Percentiles rank a stretch among this genome's conserved stretches.
Evolutionary conservation across 2,113 vertebrate genomes (phyloP).

Genomic region (Paramormyrops kingsleyae): DNA sequence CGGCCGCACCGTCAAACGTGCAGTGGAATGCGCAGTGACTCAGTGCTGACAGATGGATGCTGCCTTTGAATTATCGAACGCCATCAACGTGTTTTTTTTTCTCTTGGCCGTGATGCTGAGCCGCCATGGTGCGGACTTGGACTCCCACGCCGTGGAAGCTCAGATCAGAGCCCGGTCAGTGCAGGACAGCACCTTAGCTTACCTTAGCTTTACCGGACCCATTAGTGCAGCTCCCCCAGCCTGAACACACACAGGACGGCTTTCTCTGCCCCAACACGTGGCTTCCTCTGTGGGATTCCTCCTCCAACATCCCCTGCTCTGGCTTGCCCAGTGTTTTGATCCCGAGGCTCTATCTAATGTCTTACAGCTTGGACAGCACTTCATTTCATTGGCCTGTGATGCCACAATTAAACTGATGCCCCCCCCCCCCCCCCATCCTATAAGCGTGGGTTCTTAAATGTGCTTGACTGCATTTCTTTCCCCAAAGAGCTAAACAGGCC

Average conservation of each 20-base stretch:
- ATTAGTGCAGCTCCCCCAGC: not conserved
- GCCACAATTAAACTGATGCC: not conserved
- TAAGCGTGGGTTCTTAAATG: not conserved
- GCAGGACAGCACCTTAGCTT: not conserved
- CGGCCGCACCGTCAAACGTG: not conserved
- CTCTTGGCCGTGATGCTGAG: not conserved
- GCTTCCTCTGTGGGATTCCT: not conserved
- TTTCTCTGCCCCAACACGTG: not conserved
- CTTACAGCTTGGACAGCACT: not conserved
- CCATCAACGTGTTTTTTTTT: not conserved
- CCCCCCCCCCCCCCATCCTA: not conserved
- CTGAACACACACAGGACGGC: not conserved
- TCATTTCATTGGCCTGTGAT: not conserved
- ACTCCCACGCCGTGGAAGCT: not conserved
- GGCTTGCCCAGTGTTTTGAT: not conserved
- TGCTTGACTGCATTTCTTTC: not conserved
- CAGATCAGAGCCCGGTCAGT: not conserved
- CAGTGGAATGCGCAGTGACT: not conserved
- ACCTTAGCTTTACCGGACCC: not conserved
- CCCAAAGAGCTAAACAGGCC: not conserved
- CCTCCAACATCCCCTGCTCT: not conserved
- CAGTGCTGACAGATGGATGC: not conserved
- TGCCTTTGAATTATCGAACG: not conserved
- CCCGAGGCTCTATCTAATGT: not conserved
- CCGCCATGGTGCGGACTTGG: not conserved